A percentile compares a stretch with the other conserved stretches of the same genome.
These are phyloP conservation scores for Drosophila chauvacae DNA, from an alignment of 1,140 invertebrate species.

Conservation along the genomic window DNA sequence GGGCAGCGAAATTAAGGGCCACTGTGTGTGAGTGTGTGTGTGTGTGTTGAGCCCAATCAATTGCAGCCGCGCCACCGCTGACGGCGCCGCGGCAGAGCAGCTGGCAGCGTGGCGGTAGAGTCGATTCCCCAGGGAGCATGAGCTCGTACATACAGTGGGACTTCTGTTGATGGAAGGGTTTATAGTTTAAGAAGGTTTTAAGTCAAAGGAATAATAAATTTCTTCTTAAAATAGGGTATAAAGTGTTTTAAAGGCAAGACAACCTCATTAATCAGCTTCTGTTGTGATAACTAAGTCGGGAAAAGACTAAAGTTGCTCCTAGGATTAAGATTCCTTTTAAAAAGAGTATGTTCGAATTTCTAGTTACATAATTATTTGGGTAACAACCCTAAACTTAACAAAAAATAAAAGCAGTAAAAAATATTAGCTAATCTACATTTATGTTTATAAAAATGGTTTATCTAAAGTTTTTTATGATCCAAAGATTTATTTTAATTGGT, in stretches of 20 bases:
- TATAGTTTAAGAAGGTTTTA: neutral
- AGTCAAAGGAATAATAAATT: no score
- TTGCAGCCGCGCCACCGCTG: slow-evolving; percentile 65
- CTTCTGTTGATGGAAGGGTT: neutral
- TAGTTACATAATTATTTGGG: no score
- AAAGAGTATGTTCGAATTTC: no score
- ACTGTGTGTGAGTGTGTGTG: slow-evolving; percentile 15
- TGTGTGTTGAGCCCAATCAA: slow-evolving; percentile 73
- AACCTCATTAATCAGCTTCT: neutral
- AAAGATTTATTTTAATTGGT: no score
- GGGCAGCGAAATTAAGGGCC: slow-evolving; percentile 46
- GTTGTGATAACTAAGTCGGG: no score
- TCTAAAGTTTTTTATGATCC: neutral
- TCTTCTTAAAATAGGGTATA: neutral
- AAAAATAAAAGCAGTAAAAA: no score
- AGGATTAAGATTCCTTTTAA: no score
- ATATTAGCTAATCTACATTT: no score
- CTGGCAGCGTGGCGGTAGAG: slow-evolving; percentile 28
- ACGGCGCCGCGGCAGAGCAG: slow-evolving; percentile 56
- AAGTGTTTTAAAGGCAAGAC: neutral
- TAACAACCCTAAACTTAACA: no score
- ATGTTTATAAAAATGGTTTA: neutral
- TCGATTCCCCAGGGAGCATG: slow-evolving; percentile 53
- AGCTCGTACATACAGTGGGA: slow-evolving; percentile 20
- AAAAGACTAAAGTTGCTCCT: no score